Evolutionary conservation across 2,797 vertebrate species (phyloP).

Genomic region (Hozukius guyotensis): DNA sequence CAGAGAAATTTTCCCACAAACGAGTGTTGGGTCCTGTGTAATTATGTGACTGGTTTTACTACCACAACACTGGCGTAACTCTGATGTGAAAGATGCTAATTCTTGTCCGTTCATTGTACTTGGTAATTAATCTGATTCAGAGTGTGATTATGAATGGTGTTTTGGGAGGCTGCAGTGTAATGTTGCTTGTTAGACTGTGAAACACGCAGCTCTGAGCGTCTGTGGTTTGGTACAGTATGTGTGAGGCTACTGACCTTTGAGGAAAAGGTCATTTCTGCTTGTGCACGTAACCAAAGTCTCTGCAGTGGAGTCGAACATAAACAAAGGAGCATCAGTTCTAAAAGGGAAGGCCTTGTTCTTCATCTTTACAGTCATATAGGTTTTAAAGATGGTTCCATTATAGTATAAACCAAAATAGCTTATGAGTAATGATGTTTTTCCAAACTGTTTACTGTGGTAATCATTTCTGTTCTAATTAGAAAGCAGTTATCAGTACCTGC

Average conservation of each 20-base stretch:
- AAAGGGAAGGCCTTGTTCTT: background rate
- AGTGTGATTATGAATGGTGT: conserved; percentile 21
- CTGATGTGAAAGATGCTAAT: conserved; percentile 7
- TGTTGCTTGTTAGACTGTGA: conserved; percentile 39
- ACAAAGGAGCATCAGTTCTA: conserved; percentile 7
- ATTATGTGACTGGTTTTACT: background rate
- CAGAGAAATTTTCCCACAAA: background rate
- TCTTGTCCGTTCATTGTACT: background rate
- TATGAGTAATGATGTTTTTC: background rate
- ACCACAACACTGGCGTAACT: background rate
- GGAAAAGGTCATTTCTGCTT: conserved; percentile 55
- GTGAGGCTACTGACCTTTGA: conserved; percentile 59
- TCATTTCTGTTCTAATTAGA: background rate
- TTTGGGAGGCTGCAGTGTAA: background rate
- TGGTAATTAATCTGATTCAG: conserved; percentile 28
- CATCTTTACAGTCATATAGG: background rate
- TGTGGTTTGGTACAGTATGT: conserved; percentile 19
- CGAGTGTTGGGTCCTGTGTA: background rate
- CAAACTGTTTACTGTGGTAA: background rate
- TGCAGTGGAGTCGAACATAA: conserved; percentile 19
- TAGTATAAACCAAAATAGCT: background rate
- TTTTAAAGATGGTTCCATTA: background rate
- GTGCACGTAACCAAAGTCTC: conserved; percentile 32
- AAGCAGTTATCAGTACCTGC: background rate
- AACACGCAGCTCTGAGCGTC: conserved; percentile 22